phyloP scores from a whole-genome alignment of 2,797 vertebrate genomes.

The Pangasius sanitwongsei region DNA sequence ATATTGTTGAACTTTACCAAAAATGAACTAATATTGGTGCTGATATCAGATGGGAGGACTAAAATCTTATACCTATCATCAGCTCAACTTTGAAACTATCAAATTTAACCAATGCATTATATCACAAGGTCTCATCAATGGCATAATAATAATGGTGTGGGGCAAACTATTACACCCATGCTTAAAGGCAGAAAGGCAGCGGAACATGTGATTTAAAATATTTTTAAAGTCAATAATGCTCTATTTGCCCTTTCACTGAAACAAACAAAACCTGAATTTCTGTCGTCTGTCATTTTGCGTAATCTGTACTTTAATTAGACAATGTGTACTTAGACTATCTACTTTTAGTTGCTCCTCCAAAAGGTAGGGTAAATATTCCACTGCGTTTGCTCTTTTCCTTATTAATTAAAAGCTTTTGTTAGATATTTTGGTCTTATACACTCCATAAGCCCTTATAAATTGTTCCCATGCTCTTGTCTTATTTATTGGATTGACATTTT shows the following conservation, averaged over 20 bases:
- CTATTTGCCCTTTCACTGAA: neutral
- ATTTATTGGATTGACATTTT: neutral
- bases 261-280: neutral
- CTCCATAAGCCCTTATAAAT: neutral
- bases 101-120: neutral
- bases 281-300: neutral
- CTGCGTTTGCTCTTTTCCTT: neutral
- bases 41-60: neutral
- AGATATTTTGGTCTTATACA: neutral
- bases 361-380: neutral
- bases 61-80: neutral
- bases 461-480: neutral
- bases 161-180: neutral
- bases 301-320: neutral
- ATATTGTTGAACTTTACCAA: neutral
- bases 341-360: neutral
- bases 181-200: neutral
- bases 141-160: neutral
- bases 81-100: neutral
- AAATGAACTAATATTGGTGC: neutral
- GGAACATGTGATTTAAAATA: neutral
- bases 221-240: neutral
- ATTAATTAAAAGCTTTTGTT: neutral
- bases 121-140: neutral
- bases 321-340: neutral